A percentile compares a stretch with the other conserved stretches of the same genome.
phyloP scores from a whole-genome alignment of 2,113 vertebrate species.

The Phyllostomus hastatus region DNA sequence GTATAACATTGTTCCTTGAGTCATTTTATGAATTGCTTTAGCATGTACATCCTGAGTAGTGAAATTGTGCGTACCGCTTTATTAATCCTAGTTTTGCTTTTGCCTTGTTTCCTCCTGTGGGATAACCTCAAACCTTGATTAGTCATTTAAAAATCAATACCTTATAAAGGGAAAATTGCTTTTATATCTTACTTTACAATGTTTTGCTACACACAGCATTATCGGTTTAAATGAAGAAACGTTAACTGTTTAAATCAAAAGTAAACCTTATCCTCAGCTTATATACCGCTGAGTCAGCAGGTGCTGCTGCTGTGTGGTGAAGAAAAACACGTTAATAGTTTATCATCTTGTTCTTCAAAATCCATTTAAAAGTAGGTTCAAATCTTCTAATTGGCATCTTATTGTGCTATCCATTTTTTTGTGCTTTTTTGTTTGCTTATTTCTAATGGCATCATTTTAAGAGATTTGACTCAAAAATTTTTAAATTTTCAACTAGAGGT shows the following conservation, averaged over 20 bases:
- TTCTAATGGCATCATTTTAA: neutral
- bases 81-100: slow-evolving; percentile 60
- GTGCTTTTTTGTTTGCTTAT: neutral
- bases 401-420: neutral
- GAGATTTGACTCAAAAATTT: neutral
- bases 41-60: slow-evolving; percentile 23
- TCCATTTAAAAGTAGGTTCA: slow-evolving; percentile 58
- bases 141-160: slow-evolving; percentile 78
- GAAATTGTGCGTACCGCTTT: slow-evolving; percentile 31
- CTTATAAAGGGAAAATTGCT: slow-evolving; percentile 72
- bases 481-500: neutral
- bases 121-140: slow-evolving; percentile 61
- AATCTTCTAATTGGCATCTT: slow-evolving; percentile 2
- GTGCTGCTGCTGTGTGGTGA: neutral
- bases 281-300: slow-evolving; percentile 50
- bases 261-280: slow-evolving; percentile 42
- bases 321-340: slow-evolving; percentile 46
- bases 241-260: slow-evolving; percentile 71
- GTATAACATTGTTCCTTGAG: neutral
- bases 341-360: slow-evolving; percentile 45
- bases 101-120: slow-evolving; percentile 21
- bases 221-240: slow-evolving; percentile 73
- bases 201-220: slow-evolving; percentile 53
- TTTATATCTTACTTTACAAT: slow-evolving; percentile 59
- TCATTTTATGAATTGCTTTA: slow-evolving; percentile 37